Evolutionary conservation across 2,888 invertebrate species (phyloP).

Genomic region (Endomychus coccineus): DNA sequence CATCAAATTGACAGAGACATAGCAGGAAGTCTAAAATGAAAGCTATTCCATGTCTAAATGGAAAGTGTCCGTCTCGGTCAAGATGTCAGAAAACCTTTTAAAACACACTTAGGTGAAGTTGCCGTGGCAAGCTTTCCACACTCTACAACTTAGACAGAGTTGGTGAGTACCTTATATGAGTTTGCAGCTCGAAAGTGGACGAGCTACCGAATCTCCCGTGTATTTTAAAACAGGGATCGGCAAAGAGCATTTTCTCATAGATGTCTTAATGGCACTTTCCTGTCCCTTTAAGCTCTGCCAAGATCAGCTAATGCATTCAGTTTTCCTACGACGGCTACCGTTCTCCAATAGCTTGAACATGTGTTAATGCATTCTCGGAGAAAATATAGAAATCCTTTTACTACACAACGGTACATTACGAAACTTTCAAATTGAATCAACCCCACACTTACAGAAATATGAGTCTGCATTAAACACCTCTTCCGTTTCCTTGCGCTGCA

Average conservation of each 20-base stretch:
- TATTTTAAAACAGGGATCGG: slow-evolving; percentile 38
- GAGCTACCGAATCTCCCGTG: slow-evolving; percentile 31
- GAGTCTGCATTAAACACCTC: no score
- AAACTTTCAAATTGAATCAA: no score
- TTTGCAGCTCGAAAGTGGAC: slow-evolving; percentile 28
- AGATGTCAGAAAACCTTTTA: slow-evolving; percentile 49
- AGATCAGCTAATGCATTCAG: slow-evolving; percentile 27
- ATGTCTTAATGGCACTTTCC: slow-evolving; percentile 36
- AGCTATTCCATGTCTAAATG: slow-evolving; percentile 46
- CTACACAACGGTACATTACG: no score
- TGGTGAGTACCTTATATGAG: slow-evolving; percentile 20
- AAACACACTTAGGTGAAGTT: slow-evolving; percentile 40
- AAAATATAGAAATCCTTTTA: no score
- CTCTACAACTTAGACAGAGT: slow-evolving; percentile 14
- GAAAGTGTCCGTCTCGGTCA: slow-evolving; percentile 46
- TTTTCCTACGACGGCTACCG: no score
- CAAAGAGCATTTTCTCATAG: slow-evolving; percentile 37
- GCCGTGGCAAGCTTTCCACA: slow-evolving; percentile 8
- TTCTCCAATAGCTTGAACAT: no score
- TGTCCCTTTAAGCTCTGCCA: slow-evolving; percentile 25
- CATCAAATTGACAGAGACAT: slow-evolving; percentile 13
- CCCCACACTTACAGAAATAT: no score
- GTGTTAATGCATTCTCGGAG: no score
- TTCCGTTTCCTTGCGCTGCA: no score
- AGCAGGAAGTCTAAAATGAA: slow-evolving; percentile 24